Percentiles rank a stretch among this genome's conserved stretches.
These are phyloP conservation scores for Neodon shergylaensis DNA, from an alignment of 2,113 vertebrate genomes.

Conservation along the genomic window DNA sequence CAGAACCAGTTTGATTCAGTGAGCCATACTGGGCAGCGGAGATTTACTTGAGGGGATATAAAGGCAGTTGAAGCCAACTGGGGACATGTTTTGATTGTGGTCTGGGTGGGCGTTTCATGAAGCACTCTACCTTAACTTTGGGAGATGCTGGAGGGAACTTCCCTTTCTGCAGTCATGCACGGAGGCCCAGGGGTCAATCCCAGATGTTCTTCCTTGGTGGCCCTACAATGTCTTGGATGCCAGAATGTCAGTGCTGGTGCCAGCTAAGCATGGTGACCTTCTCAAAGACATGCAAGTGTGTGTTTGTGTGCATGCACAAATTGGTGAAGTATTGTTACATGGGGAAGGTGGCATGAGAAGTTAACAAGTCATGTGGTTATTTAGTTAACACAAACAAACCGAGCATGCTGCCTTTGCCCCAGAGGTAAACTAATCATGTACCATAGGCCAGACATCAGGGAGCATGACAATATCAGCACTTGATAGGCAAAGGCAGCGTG, in stretches of 20 bases:
- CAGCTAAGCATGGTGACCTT: neutral
- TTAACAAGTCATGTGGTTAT: neutral
- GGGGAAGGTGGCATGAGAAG: neutral
- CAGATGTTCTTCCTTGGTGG: neutral
- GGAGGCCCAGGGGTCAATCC: neutral
- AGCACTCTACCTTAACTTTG: neutral
- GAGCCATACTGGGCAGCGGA: neutral
- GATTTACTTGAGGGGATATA: slow-evolving; percentile 5
- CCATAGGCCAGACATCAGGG: neutral
- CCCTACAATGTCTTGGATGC: neutral
- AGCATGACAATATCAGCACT: neutral
- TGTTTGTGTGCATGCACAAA: neutral
- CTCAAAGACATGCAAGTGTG: neutral
- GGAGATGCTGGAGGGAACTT: neutral
- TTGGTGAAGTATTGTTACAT: neutral
- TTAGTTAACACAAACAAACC: neutral
- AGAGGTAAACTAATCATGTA: neutral
- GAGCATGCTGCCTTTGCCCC: neutral
- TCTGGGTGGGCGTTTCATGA: neutral
- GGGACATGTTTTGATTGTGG: neutral
- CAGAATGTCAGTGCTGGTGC: neutral
- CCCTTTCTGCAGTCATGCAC: neutral
- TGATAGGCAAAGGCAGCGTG: no score
- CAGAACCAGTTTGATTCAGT: neutral
- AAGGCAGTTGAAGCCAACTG: neutral